phyloP scores from a whole-genome alignment of 2,888 invertebrate species.

The Pristionchus entomophagus region DNA sequence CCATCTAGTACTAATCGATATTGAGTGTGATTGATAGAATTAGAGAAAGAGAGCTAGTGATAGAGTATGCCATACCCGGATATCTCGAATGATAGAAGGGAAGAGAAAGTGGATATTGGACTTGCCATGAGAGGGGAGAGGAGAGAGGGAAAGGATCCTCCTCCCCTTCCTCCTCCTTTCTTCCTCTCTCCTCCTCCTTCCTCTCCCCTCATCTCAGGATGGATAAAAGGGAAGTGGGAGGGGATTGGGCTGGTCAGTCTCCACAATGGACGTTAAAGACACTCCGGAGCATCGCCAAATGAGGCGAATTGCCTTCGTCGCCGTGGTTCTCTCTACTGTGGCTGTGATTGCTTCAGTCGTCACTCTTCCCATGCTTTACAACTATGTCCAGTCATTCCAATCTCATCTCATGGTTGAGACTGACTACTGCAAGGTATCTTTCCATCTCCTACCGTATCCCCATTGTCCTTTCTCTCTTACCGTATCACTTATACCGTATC shows the following conservation, averaged over 20 bases:
- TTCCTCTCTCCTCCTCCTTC: background rate
- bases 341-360: conserved; percentile 70
- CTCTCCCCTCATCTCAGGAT: background rate
- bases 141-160: too few species aligned
- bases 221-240: background rate
- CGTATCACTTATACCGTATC: background rate
- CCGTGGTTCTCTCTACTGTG: conserved; percentile 68
- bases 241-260: conserved; percentile 37
- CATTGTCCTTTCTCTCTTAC: background rate
- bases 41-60: background rate
- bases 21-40: background rate
- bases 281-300: conserved; percentile 66
- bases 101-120: conserved; percentile 39
- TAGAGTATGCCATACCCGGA: conserved; percentile 17
- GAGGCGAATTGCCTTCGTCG: conserved; percentile 69
- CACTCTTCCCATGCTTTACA: conserved; percentile 72
- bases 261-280: conserved; percentile 63
- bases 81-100: conserved; percentile 15
- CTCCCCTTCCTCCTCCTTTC: too few species aligned
- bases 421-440: conserved; percentile 67
- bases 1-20: conserved; percentile 13
- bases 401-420: conserved; percentile 71
- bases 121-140: background rate
- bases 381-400: conserved; percentile 70
- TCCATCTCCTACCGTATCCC: background rate